These are phyloP conservation scores for Lampropteryx suffumata DNA, from an alignment of 2,888 invertebrate species.

Conservation along the genomic window DNA sequence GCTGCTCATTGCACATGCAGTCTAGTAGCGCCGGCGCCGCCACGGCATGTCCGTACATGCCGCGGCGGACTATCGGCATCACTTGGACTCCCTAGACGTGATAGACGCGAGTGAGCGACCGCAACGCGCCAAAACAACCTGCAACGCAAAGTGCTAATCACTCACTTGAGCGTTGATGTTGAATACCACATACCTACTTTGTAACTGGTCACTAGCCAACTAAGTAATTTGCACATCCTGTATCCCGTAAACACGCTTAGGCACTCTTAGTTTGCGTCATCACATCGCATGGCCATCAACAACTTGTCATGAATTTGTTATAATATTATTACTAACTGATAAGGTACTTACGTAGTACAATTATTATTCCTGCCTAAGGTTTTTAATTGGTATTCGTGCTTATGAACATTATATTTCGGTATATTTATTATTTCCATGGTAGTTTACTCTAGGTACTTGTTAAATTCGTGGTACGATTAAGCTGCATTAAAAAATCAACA, in stretches of 20 bases:
- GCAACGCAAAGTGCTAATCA: slow-evolving; percentile 35
- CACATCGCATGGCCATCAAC: not conserved
- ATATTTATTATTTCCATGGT: no score
- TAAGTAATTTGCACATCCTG: slow-evolving; percentile 6
- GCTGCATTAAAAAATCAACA: no score
- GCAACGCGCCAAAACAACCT: slow-evolving; percentile 38
- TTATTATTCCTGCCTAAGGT: no score
- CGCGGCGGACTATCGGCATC: slow-evolving; percentile 2
- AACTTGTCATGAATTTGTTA: not conserved
- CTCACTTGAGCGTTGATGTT: slow-evolving; percentile 2
- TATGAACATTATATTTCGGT: no score
- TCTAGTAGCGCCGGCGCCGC: slow-evolving; percentile 33
- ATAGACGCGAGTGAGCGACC: slow-evolving; percentile 5
- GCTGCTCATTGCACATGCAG: slow-evolving; percentile 55
- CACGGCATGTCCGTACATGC: slow-evolving; percentile 12
- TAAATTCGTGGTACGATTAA: no score
- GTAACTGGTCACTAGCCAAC: slow-evolving; percentile 31
- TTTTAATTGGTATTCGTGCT: no score
- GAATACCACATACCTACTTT: slow-evolving; percentile 13
- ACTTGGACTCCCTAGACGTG: not conserved
- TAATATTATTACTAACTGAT: no score
- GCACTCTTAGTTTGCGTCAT: not conserved
- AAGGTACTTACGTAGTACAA: no score
- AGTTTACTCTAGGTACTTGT: no score
- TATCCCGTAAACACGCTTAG: not conserved